Conservation (phyloP, 1,140 invertebrate genomes). For the Neelides sp. region DNA sequence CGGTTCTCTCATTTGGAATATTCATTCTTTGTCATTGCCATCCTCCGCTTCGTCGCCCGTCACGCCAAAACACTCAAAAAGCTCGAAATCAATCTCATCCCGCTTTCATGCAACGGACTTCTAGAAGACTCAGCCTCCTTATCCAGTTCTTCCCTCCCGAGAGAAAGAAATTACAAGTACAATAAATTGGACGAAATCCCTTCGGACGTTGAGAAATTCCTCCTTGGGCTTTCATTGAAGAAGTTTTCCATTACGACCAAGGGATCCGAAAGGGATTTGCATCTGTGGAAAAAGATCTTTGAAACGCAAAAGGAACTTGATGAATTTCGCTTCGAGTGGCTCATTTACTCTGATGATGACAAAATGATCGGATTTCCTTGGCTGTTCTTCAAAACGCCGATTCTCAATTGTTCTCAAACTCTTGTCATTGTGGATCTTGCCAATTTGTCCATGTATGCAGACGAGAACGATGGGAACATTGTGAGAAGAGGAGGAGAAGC, state of each 20-base stretch:
- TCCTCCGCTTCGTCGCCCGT: slow-evolving; percentile 19
- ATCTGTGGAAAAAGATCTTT: slow-evolving; percentile 20
- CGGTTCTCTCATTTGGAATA: slow-evolving; percentile 16
- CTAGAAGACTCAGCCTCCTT: too few species aligned
- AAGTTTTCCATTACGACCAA: slow-evolving; percentile 19
- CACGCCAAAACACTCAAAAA: slow-evolving; percentile 14
- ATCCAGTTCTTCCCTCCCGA: background rate
- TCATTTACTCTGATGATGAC: slow-evolving; percentile 11
- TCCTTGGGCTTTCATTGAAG: slow-evolving; percentile 7
- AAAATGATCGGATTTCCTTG: slow-evolving; percentile 23
- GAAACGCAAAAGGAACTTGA: slow-evolving; percentile 14
- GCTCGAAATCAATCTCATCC: slow-evolving; percentile 16
- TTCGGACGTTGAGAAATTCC: background rate
- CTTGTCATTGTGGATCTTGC: slow-evolving; percentile 18
- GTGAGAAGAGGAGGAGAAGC: background rate
- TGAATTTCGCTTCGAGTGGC: slow-evolving; percentile 27
- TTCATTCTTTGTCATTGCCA: slow-evolving; percentile 6
- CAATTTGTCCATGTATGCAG: slow-evolving; percentile 13
- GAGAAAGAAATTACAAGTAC: slow-evolving; percentile 8
- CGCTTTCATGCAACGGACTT: slow-evolving; percentile 3
- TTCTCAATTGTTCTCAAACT: slow-evolving; percentile 9
- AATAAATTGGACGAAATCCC: slow-evolving; percentile 14
- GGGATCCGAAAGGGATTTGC: slow-evolving; percentile 18
- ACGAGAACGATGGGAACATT: background rate
- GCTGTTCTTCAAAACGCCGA: slow-evolving; percentile 18